Evolutionary conservation across 2,888 invertebrate genomes (phyloP).

Genomic region (Agriopis aurantiaria): DNA sequence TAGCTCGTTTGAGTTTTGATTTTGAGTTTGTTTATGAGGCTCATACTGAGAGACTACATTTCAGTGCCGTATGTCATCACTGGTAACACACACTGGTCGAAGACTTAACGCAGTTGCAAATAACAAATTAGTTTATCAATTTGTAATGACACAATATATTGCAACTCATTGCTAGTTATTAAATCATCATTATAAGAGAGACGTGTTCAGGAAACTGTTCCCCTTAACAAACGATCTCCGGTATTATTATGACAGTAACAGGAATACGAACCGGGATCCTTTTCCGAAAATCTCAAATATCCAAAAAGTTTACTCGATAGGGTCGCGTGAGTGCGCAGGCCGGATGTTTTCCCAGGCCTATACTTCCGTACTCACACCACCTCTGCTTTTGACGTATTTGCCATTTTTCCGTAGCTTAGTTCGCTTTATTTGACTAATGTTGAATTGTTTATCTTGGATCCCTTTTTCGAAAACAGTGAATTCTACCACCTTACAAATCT

Average conservation of each 20-base stretch:
- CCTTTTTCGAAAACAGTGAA: conserved; percentile 53
- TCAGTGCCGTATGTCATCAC: too few species aligned
- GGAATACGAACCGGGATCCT: conserved; percentile 37
- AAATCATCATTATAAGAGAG: conserved; percentile 13
- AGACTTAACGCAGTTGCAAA: too few species aligned
- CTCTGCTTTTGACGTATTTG: conserved; percentile 58
- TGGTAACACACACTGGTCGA: too few species aligned
- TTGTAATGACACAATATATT: neutral
- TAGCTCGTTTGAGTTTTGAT: too few species aligned
- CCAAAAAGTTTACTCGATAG: conserved; percentile 33
- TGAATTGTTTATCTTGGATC: conserved; percentile 61
- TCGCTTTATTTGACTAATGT: conserved; percentile 58
- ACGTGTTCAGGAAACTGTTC: conserved; percentile 33
- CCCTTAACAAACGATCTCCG: conserved; percentile 33
- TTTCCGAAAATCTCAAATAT: conserved; percentile 36
- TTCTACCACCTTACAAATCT: conserved; percentile 52
- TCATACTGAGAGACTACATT: too few species aligned
- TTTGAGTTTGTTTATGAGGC: too few species aligned
- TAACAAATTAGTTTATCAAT: too few species aligned
- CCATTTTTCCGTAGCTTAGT: conserved; percentile 56
- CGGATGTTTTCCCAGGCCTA: conserved; percentile 63
- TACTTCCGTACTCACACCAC: conserved; percentile 61
- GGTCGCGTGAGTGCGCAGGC: conserved; percentile 33
- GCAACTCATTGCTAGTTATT: conserved; percentile 8
- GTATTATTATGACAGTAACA: conserved; percentile 41